phyloP scores from a whole-genome alignment of 37 sponge, comb jelly and placozoan genomes.

The Crambe crambe region DNA sequence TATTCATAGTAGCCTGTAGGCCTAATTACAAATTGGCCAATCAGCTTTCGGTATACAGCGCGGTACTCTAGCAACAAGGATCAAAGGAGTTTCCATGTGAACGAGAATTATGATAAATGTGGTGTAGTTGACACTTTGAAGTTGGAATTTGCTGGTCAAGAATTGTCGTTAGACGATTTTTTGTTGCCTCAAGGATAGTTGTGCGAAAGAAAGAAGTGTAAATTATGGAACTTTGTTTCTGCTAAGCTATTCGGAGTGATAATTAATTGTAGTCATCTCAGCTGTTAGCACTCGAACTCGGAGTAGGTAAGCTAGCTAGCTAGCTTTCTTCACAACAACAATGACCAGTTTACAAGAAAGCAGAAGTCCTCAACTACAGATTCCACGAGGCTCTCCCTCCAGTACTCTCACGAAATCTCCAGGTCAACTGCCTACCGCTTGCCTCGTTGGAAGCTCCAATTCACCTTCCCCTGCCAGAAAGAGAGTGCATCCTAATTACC shows the following conservation, averaged over 20 bases:
- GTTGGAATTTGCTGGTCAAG: no score
- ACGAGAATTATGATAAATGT: no score
- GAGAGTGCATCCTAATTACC: conserved; percentile 3
- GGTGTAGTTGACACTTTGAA: no score
- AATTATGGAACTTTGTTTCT: background rate
- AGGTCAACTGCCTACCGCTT: background rate
- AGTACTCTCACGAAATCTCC: background rate
- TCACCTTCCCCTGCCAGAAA: conserved; percentile 25
- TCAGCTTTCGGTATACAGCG: background rate
- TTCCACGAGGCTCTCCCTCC: background rate
- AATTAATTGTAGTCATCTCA: background rate
- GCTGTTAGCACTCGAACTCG: background rate
- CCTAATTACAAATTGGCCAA: conserved; percentile 20
- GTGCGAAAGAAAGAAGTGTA: background rate
- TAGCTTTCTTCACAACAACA: background rate
- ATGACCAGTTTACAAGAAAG: background rate
- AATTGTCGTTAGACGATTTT: background rate
- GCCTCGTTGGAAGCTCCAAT: background rate
- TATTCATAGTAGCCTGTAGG: background rate
- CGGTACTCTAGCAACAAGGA: conserved; percentile 22
- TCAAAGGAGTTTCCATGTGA: background rate
- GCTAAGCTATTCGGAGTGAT: background rate
- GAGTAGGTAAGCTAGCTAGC: no score
- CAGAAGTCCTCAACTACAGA: background rate
- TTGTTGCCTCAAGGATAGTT: no score